Percentiles rank a stretch among this genome's conserved stretches.
Conservation (phyloP, 2,888 invertebrate species). For the Pseudeuparius sepicola region DNA sequence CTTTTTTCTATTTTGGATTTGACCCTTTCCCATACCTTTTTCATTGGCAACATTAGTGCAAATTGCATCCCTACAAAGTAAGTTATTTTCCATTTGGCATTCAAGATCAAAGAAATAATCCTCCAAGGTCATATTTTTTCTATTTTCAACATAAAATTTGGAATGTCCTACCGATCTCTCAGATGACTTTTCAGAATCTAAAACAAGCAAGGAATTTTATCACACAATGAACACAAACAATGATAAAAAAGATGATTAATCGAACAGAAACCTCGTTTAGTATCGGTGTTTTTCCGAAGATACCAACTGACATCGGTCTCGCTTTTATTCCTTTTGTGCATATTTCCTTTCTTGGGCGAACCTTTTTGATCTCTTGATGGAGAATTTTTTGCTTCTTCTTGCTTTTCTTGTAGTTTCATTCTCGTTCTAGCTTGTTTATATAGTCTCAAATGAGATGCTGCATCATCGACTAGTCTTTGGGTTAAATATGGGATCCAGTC, state of each 20-base stretch:
- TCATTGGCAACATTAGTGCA: constrained; percentile 60
- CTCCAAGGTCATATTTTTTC: constrained; percentile 44
- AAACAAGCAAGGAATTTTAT: constrained; percentile 11
- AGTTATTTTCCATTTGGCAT: constrained; percentile 72
- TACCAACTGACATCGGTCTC: constrained; percentile 64
- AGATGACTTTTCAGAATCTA: constrained; percentile 30
- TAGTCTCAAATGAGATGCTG: constrained; percentile 78
- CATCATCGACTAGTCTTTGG: constrained; percentile 78
- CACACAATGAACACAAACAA: too few species aligned
- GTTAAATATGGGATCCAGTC: constrained; percentile 88
- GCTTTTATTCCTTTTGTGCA: constrained; percentile 61
- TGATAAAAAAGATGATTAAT: too few species aligned
- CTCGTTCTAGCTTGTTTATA: constrained; percentile 66
- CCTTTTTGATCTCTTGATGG: constrained; percentile 32
- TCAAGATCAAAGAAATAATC: constrained; percentile 85
- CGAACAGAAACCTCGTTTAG: constrained; percentile 38
- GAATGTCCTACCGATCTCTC: constrained; percentile 46
- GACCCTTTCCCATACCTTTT: too few species aligned
- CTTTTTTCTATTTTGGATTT: too few species aligned
- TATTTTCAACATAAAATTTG: constrained; percentile 49
- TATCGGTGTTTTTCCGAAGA: constrained; percentile 33
- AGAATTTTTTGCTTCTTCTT: constrained; percentile 32
- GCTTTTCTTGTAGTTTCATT: constrained; percentile 32
- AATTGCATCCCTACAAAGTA: constrained; percentile 68
- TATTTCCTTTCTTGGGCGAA: constrained; percentile 35